Percentiles rank a stretch among this genome's conserved stretches.
Conservation (phyloP, 1,140 invertebrate genomes). For the Orchestia grillus region DNA sequence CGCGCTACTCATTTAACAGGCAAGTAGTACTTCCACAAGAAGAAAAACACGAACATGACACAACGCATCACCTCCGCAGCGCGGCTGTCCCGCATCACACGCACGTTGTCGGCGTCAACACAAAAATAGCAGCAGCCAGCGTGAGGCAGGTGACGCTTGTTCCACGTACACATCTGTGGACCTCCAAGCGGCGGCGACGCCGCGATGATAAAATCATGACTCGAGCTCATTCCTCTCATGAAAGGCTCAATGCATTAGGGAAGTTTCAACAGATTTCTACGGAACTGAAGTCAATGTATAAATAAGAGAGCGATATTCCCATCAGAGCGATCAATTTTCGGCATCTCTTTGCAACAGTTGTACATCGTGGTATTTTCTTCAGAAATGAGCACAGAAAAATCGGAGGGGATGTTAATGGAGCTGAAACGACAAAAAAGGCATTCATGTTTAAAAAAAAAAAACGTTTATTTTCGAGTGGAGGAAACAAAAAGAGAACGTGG, state of each 20-base stretch:
- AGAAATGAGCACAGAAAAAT: too few species aligned
- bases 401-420: too few species aligned
- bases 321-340: too few species aligned
- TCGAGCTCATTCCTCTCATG: not conserved
- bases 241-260: not conserved
- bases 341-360: too few species aligned
- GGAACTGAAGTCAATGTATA: not conserved
- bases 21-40: too few species aligned
- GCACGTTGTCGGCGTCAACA: not conserved
- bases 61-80: not conserved
- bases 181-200: not conserved
- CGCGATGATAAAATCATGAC: not conserved
- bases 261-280: not conserved
- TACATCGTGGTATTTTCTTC: too few species aligned
- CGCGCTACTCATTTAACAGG: too few species aligned
- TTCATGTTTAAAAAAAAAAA: too few species aligned
- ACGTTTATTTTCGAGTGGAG: too few species aligned
- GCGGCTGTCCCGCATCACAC: not conserved
- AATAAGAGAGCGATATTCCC: too few species aligned
- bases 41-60: not conserved
- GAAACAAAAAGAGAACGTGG: too few species aligned
- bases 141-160: not conserved
- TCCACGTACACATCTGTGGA: not conserved
- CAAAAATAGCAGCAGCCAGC: conserved; percentile 14
- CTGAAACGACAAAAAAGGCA: too few species aligned